phyloP scores from a whole-genome alignment of 35 echinoderm and acorn worm genomes.

The Stichopus chloronotus region DNA sequence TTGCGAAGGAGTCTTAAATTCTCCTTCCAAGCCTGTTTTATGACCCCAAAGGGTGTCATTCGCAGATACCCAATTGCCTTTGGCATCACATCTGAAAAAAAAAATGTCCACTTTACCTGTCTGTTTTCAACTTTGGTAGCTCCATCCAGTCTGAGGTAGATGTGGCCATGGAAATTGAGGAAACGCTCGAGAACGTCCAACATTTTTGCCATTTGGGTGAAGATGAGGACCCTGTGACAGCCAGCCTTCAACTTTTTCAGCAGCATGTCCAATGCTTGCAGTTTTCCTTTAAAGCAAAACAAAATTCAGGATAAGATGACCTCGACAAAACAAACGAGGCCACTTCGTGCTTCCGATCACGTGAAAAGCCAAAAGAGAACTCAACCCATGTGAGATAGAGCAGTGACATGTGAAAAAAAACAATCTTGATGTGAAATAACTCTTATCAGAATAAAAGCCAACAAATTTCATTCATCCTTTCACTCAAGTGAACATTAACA shows the following conservation, averaged over 20 bases:
- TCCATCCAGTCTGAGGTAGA: slow-evolving; percentile 97
- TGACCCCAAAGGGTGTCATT: neutral
- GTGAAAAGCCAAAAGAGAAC: no score
- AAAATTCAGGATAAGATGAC: neutral
- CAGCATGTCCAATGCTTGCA: slow-evolving; percentile 79
- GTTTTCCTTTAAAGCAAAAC: slow-evolving; percentile 70
- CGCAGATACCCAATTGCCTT: no score
- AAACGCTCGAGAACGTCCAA: slow-evolving; percentile 94
- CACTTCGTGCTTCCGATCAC: no score
- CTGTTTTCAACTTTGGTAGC: slow-evolving; percentile 93
- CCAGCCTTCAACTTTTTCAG: slow-evolving; percentile 77
- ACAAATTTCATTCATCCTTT: no score
- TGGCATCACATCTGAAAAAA: neutral
- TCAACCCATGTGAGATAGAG: no score
- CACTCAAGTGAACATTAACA: no score
- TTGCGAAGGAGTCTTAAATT: neutral
- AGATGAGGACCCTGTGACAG: slow-evolving; percentile 84
- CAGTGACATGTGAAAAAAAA: no score
- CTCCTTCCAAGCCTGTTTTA: slow-evolving; percentile 27
- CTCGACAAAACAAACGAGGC: neutral
- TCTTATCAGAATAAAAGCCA: no score
- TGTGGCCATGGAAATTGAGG: slow-evolving; percentile 96
- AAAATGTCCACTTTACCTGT: slow-evolving; percentile 66
- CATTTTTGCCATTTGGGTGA: slow-evolving; percentile 99
- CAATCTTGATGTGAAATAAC: no score